These are phyloP conservation scores for Neoseiulus cucumeris DNA, from an alignment of 1,140 invertebrate species.

Conservation along the genomic window DNA sequence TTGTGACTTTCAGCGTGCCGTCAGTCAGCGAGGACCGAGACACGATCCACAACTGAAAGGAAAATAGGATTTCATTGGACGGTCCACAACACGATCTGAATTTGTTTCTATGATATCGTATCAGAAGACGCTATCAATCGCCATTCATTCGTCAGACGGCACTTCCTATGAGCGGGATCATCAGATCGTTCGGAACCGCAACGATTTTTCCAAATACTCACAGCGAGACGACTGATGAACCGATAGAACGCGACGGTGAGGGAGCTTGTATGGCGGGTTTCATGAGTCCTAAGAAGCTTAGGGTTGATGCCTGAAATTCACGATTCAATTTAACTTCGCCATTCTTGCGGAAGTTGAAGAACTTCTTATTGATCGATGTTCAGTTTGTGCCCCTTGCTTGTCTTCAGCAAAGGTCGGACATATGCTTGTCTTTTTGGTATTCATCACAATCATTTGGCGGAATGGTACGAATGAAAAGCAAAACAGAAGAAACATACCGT, in stretches of 20 bases:
- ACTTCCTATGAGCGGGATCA: constrained; percentile 9
- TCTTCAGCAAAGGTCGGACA: constrained; percentile 4
- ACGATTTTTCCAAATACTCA: background rate
- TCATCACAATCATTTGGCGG: no score
- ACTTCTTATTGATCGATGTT: background rate
- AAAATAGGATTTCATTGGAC: background rate
- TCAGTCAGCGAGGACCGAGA: no score
- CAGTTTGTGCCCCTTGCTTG: constrained; percentile 10
- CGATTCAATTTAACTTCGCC: background rate
- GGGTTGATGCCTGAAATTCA: background rate
- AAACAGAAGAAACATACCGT: no score
- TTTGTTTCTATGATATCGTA: background rate
- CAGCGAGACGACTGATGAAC: background rate
- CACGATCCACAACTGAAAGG: background rate
- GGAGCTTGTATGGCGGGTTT: background rate
- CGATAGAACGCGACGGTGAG: background rate
- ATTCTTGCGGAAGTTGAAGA: background rate
- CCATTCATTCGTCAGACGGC: constrained; percentile 7
- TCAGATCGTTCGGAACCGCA: background rate
- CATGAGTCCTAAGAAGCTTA: background rate
- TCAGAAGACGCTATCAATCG: background rate
- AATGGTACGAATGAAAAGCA: no score
- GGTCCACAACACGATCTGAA: no score
- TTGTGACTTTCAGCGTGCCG: background rate
- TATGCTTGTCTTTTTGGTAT: constrained; percentile 9